phyloP scores from a whole-genome alignment of 1,140 invertebrate species.

The Neotoxoptera formosana region DNA sequence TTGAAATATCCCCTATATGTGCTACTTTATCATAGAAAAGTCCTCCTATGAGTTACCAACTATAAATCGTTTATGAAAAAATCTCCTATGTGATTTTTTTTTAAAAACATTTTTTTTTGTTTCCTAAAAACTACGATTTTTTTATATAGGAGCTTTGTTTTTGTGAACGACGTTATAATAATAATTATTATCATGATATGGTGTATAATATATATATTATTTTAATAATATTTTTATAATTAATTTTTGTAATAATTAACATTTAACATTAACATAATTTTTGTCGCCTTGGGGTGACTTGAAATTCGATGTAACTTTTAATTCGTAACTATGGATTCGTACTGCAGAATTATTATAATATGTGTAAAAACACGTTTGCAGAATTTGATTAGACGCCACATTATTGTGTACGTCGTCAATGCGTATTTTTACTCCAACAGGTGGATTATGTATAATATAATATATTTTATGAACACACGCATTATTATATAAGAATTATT shows the following conservation, averaged over 20 bases:
- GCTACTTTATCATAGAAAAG: too few relatives aligned
- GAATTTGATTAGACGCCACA: background rate
- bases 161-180: too few relatives aligned
- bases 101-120: too few relatives aligned
- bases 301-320: background rate
- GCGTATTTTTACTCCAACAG: background rate
- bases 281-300: background rate
- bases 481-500: background rate
- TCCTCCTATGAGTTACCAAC: too few relatives aligned
- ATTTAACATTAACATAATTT: too few relatives aligned
- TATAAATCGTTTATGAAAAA: too few relatives aligned
- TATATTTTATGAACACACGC: background rate
- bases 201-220: background rate
- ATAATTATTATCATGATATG: background rate
- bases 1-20: too few relatives aligned
- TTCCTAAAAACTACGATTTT: too few relatives aligned
- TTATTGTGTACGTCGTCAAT: background rate
- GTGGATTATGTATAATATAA: background rate
- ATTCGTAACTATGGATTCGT: background rate
- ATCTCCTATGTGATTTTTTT: too few relatives aligned
- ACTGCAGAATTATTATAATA: background rate
- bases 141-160: too few relatives aligned
- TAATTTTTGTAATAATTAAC: too few relatives aligned
- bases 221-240: too few relatives aligned
- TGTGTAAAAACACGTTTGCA: background rate